Conservation (phyloP, 2,888 invertebrate species). For the Cheilosia pagana region DNA sequence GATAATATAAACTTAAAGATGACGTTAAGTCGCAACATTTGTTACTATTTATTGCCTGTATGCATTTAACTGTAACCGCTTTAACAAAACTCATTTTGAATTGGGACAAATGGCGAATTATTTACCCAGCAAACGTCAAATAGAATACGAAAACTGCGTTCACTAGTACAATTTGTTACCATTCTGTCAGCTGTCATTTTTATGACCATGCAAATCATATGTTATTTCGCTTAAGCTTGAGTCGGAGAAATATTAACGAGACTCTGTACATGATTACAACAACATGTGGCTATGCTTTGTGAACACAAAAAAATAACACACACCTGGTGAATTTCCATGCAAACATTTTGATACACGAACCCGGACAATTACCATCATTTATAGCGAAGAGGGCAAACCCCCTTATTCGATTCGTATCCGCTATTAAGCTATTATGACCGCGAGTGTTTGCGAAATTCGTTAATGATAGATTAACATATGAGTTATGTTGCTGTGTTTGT, state of each 20-base stretch:
- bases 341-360: conserved; percentile 3
- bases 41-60: no score
- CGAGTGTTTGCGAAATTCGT: conserved; percentile 16
- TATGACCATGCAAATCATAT: no score
- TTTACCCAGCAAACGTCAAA: no score
- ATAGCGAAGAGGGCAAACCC: not conserved
- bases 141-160: no score
- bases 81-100: no score
- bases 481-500: not conserved
- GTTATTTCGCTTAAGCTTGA: no score
- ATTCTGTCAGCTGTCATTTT: no score
- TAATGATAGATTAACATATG: conserved; percentile 38
- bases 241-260: not conserved
- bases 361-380: conserved; percentile 32
- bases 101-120: no score
- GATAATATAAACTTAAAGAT: no score
- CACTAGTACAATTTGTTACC: no score
- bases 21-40: no score
- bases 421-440: conserved; percentile 17
- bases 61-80: no score
- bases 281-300: not conserved
- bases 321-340: not conserved
- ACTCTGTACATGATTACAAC: not conserved
- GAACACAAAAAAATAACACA: not conserved
- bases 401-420: not conserved